Percentiles rank a stretch among this genome's conserved stretches.
Conservation (phyloP, 2,888 invertebrate genomes). For the Perizoma flavofasciatum region DNA sequence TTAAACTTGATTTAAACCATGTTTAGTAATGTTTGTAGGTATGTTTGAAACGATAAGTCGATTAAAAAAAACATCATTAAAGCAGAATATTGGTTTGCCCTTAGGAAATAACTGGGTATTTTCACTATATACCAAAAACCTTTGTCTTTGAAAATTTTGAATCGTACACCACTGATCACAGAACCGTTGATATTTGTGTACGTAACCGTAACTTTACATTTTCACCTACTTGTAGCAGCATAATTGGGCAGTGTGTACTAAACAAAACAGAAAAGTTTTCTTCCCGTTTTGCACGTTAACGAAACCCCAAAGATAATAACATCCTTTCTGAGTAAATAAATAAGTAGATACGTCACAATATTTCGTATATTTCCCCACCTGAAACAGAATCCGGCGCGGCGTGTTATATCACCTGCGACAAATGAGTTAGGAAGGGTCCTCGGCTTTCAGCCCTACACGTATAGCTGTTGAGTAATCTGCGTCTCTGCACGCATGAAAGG, state of each 20-base stretch:
- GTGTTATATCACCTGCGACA: conserved; percentile 52
- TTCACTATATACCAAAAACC: too few relatives aligned
- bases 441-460: conserved; percentile 23
- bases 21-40: too few relatives aligned
- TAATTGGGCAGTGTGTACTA: neutral
- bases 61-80: too few relatives aligned
- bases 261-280: neutral
- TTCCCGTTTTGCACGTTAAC: conserved; percentile 14
- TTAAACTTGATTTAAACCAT: too few relatives aligned
- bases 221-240: conserved; percentile 2
- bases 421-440: conserved; percentile 48
- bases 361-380: conserved; percentile 42
- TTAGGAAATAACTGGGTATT: too few relatives aligned
- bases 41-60: too few relatives aligned
- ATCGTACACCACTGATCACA: too few relatives aligned
- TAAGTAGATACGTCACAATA: conserved; percentile 41
- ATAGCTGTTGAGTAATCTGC: conserved; percentile 22
- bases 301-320: conserved; percentile 26
- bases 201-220: neutral
- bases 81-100: too few relatives aligned
- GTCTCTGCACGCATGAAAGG: conserved; percentile 40
- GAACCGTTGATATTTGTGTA: too few relatives aligned
- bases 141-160: too few relatives aligned
- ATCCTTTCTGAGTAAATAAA: conserved; percentile 38
- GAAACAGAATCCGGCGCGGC: conserved; percentile 43